A percentile compares a stretch with the other conserved stretches of the same genome.
These are phyloP conservation scores for Drosophila bocki DNA, from an alignment of 1,140 invertebrate genomes.

Conservation along the genomic window DNA sequence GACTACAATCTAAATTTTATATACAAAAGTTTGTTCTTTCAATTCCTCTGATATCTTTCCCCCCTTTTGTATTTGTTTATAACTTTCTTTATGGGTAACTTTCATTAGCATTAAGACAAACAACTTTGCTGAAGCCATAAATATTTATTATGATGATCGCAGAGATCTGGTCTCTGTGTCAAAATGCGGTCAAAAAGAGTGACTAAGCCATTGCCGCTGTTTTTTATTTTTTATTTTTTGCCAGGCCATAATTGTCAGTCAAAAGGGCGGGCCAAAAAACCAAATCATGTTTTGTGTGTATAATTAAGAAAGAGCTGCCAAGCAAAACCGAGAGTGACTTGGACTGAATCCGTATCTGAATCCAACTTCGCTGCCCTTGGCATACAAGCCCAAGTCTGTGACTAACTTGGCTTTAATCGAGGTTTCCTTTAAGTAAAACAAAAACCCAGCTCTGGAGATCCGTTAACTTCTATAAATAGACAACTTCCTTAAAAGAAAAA, in stretches of 20 bases:
- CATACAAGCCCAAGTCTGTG: conserved; percentile 69
- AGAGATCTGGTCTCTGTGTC: conserved; percentile 8
- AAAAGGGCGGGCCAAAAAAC: conserved; percentile 20
- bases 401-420: conserved; percentile 71
- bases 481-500: not conserved
- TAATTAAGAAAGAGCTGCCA: conserved; percentile 60
- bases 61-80: conserved; percentile 14
- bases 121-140: conserved; percentile 36
- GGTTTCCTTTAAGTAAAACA: conserved; percentile 11
- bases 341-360: conserved; percentile 25
- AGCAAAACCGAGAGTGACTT: conserved; percentile 44
- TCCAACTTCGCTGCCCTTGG: conserved; percentile 61
- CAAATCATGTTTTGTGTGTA: conserved; percentile 44
- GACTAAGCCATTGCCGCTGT: conserved; percentile 57
- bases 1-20: conserved; percentile 67
- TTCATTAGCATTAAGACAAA: conserved; percentile 52
- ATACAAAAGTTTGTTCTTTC: conserved; percentile 28
- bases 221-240: not conserved
- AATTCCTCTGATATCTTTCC: not conserved
- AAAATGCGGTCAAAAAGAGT: conserved; percentile 60
- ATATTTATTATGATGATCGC: conserved; percentile 68
- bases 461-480: conserved; percentile 60
- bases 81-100: conserved; percentile 68
- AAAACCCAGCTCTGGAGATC: conserved; percentile 26
- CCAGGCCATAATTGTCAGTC: conserved; percentile 38